A percentile compares a stretch with the other conserved stretches of the same genome.
Conservation (phyloP, 2,113 vertebrate species). For the Synodontis membranacea region DNA sequence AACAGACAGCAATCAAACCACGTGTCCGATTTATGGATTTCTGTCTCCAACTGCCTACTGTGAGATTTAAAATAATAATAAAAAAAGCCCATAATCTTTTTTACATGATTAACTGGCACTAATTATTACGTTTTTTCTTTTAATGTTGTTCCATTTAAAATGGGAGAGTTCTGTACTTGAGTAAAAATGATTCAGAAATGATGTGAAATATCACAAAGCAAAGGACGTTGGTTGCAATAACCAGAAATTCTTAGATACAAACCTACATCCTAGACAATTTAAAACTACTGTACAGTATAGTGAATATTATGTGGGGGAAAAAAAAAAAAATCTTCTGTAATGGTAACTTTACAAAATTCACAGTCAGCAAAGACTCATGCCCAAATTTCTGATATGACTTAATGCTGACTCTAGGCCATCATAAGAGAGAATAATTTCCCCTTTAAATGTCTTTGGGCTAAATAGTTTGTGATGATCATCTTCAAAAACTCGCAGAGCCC, state of each 20-base stretch:
- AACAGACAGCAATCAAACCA: not conserved
- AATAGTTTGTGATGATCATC: not conserved
- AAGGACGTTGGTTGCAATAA: not conserved
- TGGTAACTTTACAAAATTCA: not conserved
- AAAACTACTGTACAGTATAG: not conserved
- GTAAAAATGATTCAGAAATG: not conserved
- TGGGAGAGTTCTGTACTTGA: not conserved
- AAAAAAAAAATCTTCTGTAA: not conserved
- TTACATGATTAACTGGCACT: not conserved
- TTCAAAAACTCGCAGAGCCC: not conserved
- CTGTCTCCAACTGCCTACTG: not conserved
- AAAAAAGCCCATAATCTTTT: not conserved
- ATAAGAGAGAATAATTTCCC: not conserved
- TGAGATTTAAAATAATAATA: not conserved
- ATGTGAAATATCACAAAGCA: not conserved
- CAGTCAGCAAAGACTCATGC: not conserved
- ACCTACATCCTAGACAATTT: not conserved
- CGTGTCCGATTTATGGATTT: not conserved
- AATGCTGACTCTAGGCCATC: not conserved
- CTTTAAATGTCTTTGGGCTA: not conserved
- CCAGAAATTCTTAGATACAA: not conserved
- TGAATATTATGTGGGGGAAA: not conserved
- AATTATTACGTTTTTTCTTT: not conserved
- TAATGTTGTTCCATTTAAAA: not conserved
- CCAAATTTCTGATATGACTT: not conserved